These are phyloP conservation scores for Apodemus agrarius DNA, from an alignment of 2,797 vertebrate species.

Conservation along the genomic window DNA sequence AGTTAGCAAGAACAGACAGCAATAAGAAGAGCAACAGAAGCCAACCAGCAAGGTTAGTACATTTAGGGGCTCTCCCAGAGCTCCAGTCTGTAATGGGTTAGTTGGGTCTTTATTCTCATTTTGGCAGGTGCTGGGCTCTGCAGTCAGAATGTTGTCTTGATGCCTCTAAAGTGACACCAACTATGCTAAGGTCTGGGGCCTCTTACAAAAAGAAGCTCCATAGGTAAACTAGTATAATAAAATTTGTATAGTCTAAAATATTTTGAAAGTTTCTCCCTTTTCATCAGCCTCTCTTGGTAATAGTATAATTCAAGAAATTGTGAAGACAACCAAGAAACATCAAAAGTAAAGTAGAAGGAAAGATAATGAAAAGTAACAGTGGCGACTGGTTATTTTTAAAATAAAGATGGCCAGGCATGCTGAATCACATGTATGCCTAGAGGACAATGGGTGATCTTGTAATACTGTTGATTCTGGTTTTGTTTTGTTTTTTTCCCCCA, in stretches of 20 bases:
- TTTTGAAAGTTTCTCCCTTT: not conserved
- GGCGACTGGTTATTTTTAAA: not conserved
- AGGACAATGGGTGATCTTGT: not conserved
- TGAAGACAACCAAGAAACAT: not conserved
- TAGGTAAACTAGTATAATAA: not conserved
- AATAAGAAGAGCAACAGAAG: not conserved
- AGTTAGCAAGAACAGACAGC: not conserved
- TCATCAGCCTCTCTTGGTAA: not conserved
- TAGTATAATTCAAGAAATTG: slow-evolving; percentile 9
- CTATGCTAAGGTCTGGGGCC: not conserved
- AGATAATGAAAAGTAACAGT: not conserved
- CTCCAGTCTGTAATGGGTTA: not conserved
- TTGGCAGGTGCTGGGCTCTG: not conserved
- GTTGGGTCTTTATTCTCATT: not conserved
- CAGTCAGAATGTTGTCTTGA: not conserved
- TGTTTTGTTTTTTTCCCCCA: not conserved
- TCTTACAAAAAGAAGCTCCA: not conserved
- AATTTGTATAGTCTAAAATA: not conserved
- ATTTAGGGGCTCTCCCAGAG: not conserved
- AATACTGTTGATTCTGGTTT: not conserved
- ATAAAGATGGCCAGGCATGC: not conserved
- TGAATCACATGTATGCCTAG: not conserved
- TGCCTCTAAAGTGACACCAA: not conserved
- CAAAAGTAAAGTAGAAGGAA: not conserved
- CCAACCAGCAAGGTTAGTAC: not conserved